Percentiles rank a stretch among this genome's conserved stretches.
Conservation (phyloP, 2,888 invertebrate species). For the Brachyptera risi region DNA sequence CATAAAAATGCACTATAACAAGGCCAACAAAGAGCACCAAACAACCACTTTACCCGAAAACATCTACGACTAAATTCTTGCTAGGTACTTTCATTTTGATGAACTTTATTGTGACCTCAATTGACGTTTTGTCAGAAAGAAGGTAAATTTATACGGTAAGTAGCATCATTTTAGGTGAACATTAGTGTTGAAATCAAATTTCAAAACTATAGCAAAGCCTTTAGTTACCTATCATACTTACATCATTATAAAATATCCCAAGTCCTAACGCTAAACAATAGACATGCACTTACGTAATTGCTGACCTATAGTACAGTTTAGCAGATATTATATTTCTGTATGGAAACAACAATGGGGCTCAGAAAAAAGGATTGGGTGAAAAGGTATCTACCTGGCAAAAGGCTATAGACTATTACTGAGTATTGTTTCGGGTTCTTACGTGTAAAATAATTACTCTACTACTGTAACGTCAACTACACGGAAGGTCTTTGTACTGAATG, state of each 20-base stretch:
- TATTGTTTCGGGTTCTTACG: constrained; percentile 24
- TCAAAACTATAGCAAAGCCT: not conserved
- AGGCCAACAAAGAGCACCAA: constrained; percentile 28
- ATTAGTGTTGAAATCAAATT: not conserved
- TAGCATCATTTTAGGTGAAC: no score
- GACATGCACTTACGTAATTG: constrained; percentile 1
- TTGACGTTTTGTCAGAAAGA: no score
- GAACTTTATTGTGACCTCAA: no score
- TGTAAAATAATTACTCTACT: constrained; percentile 23
- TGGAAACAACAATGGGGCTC: not conserved
- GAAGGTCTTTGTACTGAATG: constrained; percentile 31
- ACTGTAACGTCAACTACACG: constrained; percentile 13
- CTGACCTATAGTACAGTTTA: not conserved
- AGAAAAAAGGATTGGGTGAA: constrained; percentile 5
- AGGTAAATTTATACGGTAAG: no score
- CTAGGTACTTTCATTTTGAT: no score
- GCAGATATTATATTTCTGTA: not conserved
- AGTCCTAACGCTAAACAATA: not conserved
- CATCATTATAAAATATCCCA: not conserved
- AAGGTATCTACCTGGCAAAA: not conserved
- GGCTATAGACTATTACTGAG: constrained; percentile 18
- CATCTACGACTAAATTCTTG: no score
- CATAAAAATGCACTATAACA: constrained; percentile 6
- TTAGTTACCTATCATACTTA: not conserved
- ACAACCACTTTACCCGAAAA: no score